Evolutionary conservation across 1,140 invertebrate genomes (phyloP).

Genomic region (Tigriopus japonicus): DNA sequence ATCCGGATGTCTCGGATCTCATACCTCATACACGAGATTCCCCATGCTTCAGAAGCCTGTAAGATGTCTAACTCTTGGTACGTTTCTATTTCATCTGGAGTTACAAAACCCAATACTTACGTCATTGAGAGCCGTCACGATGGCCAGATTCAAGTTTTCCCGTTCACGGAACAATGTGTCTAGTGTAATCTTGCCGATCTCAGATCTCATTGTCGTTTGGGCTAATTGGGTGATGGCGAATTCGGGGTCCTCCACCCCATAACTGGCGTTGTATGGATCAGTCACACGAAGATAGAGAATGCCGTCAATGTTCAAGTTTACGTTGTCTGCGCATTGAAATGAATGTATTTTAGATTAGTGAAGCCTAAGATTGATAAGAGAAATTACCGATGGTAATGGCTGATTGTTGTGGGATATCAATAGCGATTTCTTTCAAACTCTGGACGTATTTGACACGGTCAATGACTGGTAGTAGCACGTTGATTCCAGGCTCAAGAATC

Average conservation of each 20-base stretch:
- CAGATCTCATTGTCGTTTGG: slow-evolving; percentile 97
- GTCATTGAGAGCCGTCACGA: slow-evolving; percentile 94
- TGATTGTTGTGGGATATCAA: slow-evolving; percentile 95
- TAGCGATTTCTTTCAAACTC: slow-evolving; percentile 96
- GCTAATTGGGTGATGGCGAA: slow-evolving; percentile 97
- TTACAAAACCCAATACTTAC: too few species aligned
- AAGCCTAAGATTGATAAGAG: neutral
- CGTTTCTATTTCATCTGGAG: too few species aligned
- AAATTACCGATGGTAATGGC: slow-evolving; percentile 71
- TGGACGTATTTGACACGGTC: slow-evolving; percentile 96
- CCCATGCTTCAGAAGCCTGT: slow-evolving; percentile 4
- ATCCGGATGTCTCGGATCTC: slow-evolving; percentile 95
- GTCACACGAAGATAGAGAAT: slow-evolving; percentile 85
- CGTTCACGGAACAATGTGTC: slow-evolving; percentile 82
- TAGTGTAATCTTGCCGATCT: slow-evolving; percentile 91
- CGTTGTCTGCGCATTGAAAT: slow-evolving; percentile 49
- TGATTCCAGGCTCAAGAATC: slow-evolving; percentile 83
- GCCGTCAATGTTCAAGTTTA: slow-evolving; percentile 88
- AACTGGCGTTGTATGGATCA: slow-evolving; percentile 87
- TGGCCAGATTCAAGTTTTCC: slow-evolving; percentile 83
- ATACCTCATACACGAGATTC: slow-evolving; percentile 88
- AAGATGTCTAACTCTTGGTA: too few species aligned
- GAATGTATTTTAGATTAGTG: neutral
- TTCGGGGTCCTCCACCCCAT: slow-evolving; percentile 97
- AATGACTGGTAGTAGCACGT: slow-evolving; percentile 73